These are phyloP conservation scores for Euzophera pinguis DNA, from an alignment of 2,888 invertebrate species.

Conservation along the genomic window DNA sequence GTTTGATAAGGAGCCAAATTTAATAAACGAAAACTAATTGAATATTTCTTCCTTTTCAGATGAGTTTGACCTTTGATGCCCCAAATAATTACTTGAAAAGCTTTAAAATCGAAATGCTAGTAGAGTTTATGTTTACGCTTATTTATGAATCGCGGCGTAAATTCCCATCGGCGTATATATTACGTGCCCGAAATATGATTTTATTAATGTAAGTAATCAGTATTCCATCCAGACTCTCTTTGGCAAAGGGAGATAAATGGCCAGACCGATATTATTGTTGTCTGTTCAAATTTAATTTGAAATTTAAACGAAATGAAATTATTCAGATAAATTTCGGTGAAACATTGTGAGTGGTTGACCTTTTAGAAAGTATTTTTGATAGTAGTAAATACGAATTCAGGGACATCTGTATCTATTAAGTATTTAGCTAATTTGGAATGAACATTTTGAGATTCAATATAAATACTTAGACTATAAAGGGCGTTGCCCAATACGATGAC, in stretches of 20 bases:
- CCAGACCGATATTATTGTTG: slow-evolving; percentile 1
- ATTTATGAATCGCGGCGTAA: slow-evolving; percentile 1
- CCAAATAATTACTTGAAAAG: neutral
- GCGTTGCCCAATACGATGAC: no score
- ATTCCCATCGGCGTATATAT: neutral
- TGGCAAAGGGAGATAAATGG: slow-evolving; percentile 10
- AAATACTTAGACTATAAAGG: no score
- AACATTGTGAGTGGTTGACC: no score
- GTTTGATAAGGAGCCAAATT: no score
- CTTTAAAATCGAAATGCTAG: neutral
- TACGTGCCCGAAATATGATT: slow-evolving; percentile 12
- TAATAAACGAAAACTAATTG: no score
- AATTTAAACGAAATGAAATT: neutral
- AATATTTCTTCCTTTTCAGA: no score
- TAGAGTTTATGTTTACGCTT: neutral
- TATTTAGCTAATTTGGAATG: no score
- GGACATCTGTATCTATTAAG: neutral
- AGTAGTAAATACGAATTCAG: neutral
- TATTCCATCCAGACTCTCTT: slow-evolving; percentile 6
- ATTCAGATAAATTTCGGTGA: no score
- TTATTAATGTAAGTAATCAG: slow-evolving; percentile 5
- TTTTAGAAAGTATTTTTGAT: no score
- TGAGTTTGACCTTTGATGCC: no score
- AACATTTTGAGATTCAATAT: no score
- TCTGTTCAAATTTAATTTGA: neutral